These are phyloP conservation scores for Caradrina kadenii DNA, from an alignment of 2,888 invertebrate genomes.

Conservation along the genomic window DNA sequence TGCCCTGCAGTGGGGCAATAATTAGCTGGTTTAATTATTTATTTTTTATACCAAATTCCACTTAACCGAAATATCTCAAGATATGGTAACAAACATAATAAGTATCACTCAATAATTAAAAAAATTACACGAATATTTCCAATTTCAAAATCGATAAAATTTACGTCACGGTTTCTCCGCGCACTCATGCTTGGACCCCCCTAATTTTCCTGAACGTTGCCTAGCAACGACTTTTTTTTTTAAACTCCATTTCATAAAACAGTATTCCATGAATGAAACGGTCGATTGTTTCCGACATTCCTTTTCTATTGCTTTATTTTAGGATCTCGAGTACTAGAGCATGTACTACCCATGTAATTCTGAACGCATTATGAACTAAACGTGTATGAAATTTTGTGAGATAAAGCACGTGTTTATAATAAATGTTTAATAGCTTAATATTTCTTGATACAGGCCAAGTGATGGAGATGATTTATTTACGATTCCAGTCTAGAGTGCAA, in stretches of 20 bases:
- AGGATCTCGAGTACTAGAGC: conserved; percentile 39
- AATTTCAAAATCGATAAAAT: no score
- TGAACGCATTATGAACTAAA: conserved; percentile 5
- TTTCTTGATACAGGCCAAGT: background rate
- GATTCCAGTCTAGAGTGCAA: no score
- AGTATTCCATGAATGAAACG: background rate
- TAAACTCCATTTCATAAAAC: background rate
- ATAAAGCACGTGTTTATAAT: conserved; percentile 18
- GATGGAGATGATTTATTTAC: no score
- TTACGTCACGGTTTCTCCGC: no score
- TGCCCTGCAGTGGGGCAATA: no score
- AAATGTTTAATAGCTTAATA: conserved; percentile 30
- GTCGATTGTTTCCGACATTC: conserved; percentile 9
- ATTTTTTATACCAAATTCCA: no score
- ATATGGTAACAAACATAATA: no score
- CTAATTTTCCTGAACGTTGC: background rate
- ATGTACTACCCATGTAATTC: conserved; percentile 26
- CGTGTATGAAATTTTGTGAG: conserved; percentile 28
- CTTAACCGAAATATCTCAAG: no score
- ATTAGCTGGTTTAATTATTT: no score
- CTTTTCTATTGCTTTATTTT: conserved; percentile 45
- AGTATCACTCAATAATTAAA: no score
- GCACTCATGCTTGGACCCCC: no score
- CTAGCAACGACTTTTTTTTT: background rate
- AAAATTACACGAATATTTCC: no score